Base-by-base conservation (phyloP, 2,888 invertebrate species). In the Phragmatobia fuliginosa region DNA sequence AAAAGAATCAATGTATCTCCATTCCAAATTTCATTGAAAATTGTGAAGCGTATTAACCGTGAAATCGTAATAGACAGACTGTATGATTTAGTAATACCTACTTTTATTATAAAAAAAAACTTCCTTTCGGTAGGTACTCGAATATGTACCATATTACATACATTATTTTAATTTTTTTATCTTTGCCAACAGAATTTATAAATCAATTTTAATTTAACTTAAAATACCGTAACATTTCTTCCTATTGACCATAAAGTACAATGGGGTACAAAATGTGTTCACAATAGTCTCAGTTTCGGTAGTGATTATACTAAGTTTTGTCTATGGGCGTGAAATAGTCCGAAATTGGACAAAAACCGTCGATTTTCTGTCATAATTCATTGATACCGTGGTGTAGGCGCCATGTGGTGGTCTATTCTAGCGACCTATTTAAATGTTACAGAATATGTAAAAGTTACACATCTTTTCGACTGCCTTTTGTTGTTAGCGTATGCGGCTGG, bases 301-400 rank as follows among this genome's bases (percentile, higher is more conserved):
- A 80, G 75, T 77, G 69, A 79, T 77, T 78, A 75, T 64, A 73
- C 72, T 75, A 76, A 72, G 61, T 62, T 73, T 73, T 77, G 76
- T 70, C 75, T 68, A 83, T 80, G 85, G 87, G 90, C 93, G 92
- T 92, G 89, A 90, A 91, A 91, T 87, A 63, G 68, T 74, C 61
- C 63, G 18, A 67, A 71, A 71, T 69, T 52, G 69, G 28, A 3
- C 66, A 64, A 77, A 80, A 79, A 79, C 80, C 85, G 82, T 70
- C 77, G 76, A 84, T 84, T 85, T 86, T 88, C 85, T 88, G 87
- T 87, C 86, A 88, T 91, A 89, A 88, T 88, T 88, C 82, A 87
- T 84, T 84, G 70, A 78, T 67, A 87, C 79, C 91, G 90, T 91
- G 89, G 90, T 87, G 84, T 80, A 84, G 89, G 92, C 92, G 91